These are phyloP conservation scores for Pteronotus mesoamericanus DNA, from an alignment of 2,797 vertebrate genomes.

Conservation along the genomic window DNA sequence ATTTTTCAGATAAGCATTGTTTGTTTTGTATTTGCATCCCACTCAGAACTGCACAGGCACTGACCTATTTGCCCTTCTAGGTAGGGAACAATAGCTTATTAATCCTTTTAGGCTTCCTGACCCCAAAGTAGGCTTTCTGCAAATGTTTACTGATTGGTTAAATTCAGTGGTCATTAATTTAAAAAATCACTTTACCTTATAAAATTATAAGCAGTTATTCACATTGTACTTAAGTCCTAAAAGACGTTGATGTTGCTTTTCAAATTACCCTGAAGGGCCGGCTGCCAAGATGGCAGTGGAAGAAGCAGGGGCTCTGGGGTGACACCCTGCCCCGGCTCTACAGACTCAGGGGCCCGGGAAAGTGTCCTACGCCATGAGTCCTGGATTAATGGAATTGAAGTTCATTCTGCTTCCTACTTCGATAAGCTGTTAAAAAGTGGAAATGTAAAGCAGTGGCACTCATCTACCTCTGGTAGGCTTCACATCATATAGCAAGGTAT, in stretches of 20 bases:
- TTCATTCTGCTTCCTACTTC: neutral
- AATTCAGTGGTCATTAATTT: neutral
- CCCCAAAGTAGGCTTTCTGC: neutral
- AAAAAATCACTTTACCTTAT: constrained; percentile 4
- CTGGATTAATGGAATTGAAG: neutral
- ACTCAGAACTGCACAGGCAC: neutral
- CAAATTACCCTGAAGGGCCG: neutral
- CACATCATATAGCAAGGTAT: neutral
- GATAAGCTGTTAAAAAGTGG: neutral
- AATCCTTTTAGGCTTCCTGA: neutral
- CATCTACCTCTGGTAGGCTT: neutral
- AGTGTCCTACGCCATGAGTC: neutral
- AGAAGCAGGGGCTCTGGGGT: neutral
- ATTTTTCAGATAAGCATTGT: neutral
- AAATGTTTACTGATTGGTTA: neutral
- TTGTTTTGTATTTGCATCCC: constrained; percentile 1
- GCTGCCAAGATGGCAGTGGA: neutral
- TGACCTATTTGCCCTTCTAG: neutral
- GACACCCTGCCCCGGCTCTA: neutral
- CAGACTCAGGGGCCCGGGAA: neutral
- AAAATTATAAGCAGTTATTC: neutral
- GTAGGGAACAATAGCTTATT: neutral
- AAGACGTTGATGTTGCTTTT: neutral
- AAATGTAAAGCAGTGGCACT: neutral
- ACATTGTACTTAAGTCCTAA: neutral